Base-by-base conservation (phyloP, 2,888 invertebrate genomes). In the Ormyrus nitidulus region DNA sequence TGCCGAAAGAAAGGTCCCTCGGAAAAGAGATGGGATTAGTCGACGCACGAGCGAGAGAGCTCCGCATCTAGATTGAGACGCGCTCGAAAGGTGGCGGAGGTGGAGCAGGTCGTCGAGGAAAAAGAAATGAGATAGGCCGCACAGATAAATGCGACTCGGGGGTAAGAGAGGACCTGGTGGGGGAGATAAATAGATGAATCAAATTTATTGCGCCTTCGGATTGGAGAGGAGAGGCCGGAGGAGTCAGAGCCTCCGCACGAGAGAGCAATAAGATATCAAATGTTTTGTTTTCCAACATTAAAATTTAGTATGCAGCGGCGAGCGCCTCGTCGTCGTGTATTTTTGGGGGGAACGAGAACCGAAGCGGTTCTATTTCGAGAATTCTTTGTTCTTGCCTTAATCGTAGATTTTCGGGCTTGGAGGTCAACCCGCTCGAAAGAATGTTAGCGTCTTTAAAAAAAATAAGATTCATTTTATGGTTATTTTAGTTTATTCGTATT, bases 31-130 rank as follows among this genome's bases (percentile, higher is more conserved):
- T 84, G 81, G 85, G 84, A 86, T 86, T 85, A 86, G 86, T 54
- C 8, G 13, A 73, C 66, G 56, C 72, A 59, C 49, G 58, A 10
- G 13, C 64, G 70, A 70, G 68, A 69, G 59, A 62, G 66, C 82
- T 83, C 83, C 83, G 85, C 85, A 87, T 87, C 88, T 86, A 86
- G 88, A 88, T 88, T 88, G 86, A 88, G 87, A 87, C 84, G 86
- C 85, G 84, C 84, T 65, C 56, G 66, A 65, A 19, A 75, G 68
- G 73, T 62, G n/a, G 44, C 62, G 75, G 73, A 77, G 77, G 75
- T 78, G 77, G 72, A 73, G 65, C 19, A 58, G 56, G 53, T 66
- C 53, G 19, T 51, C 58, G 58, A 19, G 19, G 73, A 46, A 61
- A 78, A 71, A 83, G 62, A 77, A 56, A 61, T n/a, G 80, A 81